Evolutionary conservation across 2,797 vertebrate genomes (phyloP).

Genomic region (Microctenopoma stevenorrisi): DNA sequence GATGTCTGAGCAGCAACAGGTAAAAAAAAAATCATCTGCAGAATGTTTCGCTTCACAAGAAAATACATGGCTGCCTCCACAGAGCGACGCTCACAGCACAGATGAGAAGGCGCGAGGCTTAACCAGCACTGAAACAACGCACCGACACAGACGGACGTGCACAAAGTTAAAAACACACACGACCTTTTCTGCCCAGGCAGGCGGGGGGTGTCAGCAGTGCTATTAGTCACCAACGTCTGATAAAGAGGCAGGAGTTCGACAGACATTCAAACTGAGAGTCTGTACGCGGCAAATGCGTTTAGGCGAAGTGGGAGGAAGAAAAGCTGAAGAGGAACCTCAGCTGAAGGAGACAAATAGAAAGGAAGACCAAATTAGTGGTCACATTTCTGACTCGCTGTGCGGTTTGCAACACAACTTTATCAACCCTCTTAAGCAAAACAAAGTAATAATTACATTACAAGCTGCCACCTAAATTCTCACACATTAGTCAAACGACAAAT

Average conservation of each 20-base stretch:
- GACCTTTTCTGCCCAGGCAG: slow-evolving; percentile 47
- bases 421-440: background rate
- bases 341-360: background rate
- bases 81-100: slow-evolving; percentile 42
- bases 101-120: slow-evolving; percentile 8
- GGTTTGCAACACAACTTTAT: background rate
- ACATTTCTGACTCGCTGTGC: too few species aligned
- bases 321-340: slow-evolving; percentile 8
- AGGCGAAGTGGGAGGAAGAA: slow-evolving; percentile 48
- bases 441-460: slow-evolving; percentile 15
- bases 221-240: slow-evolving; percentile 77
- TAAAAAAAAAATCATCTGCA: slow-evolving; percentile 13
- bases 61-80: slow-evolving; percentile 44
- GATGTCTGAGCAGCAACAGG: slow-evolving; percentile 8
- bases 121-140: background rate
- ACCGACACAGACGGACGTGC: slow-evolving; percentile 2
- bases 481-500: slow-evolving; percentile 40
- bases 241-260: slow-evolving; percentile 64
- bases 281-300: slow-evolving; percentile 31
- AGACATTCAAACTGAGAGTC: slow-evolving; percentile 77
- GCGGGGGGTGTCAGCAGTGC: slow-evolving; percentile 64
- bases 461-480: slow-evolving; percentile 16
- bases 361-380: background rate
- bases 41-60: slow-evolving; percentile 36
- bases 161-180: background rate